phyloP scores from a whole-genome alignment of 2,797 vertebrate genomes.

The Paratrypauchen microcephalus region DNA sequence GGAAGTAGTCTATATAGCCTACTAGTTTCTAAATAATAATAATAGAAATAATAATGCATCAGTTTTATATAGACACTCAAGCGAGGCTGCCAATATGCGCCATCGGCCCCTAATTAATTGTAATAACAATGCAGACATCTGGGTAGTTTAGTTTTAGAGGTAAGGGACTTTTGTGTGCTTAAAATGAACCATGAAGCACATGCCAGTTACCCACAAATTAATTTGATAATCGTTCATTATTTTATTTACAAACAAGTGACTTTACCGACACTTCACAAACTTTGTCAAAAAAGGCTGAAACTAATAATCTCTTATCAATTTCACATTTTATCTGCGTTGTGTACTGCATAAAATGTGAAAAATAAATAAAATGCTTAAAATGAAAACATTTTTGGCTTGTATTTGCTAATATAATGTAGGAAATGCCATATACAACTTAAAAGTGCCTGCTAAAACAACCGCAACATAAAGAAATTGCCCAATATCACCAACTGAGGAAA shows the following conservation, averaged over 20 bases:
- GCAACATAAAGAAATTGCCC: neutral
- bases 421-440: neutral
- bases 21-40: too few species aligned
- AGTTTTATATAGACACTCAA: too few species aligned
- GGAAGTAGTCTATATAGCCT: neutral
- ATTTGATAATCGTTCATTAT: neutral
- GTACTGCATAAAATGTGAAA: neutral
- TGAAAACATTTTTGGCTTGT: too few species aligned
- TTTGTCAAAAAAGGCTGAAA: neutral
- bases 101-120: too few species aligned
- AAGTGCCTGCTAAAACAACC: neutral
- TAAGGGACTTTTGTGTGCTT: neutral
- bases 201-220: neutral
- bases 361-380: too few species aligned
- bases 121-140: too few species aligned
- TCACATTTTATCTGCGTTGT: neutral
- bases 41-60: too few species aligned
- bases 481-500: neutral
- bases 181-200: neutral
- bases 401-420: neutral
- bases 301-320: neutral
- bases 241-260: constrained; percentile 1
- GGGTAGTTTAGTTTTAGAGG: too few species aligned
- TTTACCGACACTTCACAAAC: neutral
- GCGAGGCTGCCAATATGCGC: too few species aligned